phyloP scores from a whole-genome alignment of 2,888 invertebrate genomes.

The Temnothorax unifasciatus region DNA sequence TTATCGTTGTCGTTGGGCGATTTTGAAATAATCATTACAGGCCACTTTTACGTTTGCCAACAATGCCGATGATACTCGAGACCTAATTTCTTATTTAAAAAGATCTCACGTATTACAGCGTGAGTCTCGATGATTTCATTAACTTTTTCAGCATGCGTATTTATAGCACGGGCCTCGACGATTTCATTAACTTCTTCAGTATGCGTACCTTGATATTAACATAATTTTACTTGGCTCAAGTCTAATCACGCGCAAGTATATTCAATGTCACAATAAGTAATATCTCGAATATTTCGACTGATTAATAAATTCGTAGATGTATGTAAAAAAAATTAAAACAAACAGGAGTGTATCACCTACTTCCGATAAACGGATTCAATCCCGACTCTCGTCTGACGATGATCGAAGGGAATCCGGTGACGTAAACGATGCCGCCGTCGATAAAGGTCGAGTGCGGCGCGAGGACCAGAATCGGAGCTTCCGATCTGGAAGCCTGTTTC shows the following conservation, averaged over 20 bases:
- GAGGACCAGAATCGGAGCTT: slow-evolving; percentile 94
- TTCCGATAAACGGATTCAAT: slow-evolving; percentile 94
- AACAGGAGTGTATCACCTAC: slow-evolving; percentile 88
- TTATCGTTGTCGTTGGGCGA: not conserved
- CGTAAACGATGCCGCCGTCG: slow-evolving; percentile 94
- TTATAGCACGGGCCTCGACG: not conserved
- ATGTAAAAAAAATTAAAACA: not conserved
- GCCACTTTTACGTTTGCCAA: not conserved
- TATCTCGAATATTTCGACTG: not conserved
- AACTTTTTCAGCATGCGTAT: not conserved
- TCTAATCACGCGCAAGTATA: not conserved
- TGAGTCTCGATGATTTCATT: not conserved
- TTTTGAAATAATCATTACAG: not conserved
- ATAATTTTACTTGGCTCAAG: slow-evolving; percentile 8
- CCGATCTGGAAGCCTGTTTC: slow-evolving; percentile 90
- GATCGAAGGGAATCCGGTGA: slow-evolving; percentile 93
- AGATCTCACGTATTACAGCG: not conserved
- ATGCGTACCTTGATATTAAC: not conserved
- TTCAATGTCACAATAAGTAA: not conserved
- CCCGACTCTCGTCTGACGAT: slow-evolving; percentile 94
- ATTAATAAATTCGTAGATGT: not conserved
- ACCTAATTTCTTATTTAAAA: not conserved
- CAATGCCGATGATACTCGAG: not conserved
- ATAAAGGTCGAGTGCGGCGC: slow-evolving; percentile 97
- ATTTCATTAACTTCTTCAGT: slow-evolving; percentile 13